phyloP scores from a whole-genome alignment of 2,888 invertebrate species.

The Toxonevra muliebris region DNA sequence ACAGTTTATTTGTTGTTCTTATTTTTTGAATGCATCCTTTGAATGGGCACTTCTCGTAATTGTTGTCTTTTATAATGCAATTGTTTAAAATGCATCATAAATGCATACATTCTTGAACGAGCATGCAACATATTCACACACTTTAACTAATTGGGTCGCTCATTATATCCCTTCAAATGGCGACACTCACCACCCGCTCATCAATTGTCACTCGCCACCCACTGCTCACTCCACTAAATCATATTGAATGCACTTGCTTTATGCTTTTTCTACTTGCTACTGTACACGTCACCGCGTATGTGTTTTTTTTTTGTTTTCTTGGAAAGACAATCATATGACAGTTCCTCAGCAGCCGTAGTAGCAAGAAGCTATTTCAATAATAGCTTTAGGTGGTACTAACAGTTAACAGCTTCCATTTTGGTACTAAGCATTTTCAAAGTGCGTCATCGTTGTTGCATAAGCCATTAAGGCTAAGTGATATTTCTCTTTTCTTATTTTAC shows the following conservation, averaged over 20 bases:
- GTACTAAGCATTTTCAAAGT: not conserved
- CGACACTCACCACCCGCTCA: not conserved
- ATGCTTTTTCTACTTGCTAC: no score
- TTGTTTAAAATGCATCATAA: no score
- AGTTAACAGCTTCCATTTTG: no score
- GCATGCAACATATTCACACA: slow-evolving; percentile 23
- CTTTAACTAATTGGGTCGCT: slow-evolving; percentile 62
- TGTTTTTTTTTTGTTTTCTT: slow-evolving; percentile 10
- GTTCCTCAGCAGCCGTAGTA: slow-evolving; percentile 21
- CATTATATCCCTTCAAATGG: slow-evolving; percentile 47
- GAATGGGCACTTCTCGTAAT: no score
- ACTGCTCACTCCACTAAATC: not conserved
- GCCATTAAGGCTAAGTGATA: slow-evolving; percentile 63
- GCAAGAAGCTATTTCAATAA: slow-evolving; percentile 4
- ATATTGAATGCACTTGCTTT: no score
- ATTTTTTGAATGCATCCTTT: no score
- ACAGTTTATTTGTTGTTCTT: no score
- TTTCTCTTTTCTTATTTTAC: slow-evolving; percentile 37
- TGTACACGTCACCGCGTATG: no score
- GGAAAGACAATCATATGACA: slow-evolving; percentile 28
- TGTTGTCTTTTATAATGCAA: no score
- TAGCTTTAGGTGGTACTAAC: no score
- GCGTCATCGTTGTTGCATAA: slow-evolving; percentile 46
- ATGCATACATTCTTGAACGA: no score
- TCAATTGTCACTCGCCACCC: slow-evolving; percentile 11